Conservation (phyloP, 1,140 invertebrate genomes). For the Drosophila asahinai region DNA sequence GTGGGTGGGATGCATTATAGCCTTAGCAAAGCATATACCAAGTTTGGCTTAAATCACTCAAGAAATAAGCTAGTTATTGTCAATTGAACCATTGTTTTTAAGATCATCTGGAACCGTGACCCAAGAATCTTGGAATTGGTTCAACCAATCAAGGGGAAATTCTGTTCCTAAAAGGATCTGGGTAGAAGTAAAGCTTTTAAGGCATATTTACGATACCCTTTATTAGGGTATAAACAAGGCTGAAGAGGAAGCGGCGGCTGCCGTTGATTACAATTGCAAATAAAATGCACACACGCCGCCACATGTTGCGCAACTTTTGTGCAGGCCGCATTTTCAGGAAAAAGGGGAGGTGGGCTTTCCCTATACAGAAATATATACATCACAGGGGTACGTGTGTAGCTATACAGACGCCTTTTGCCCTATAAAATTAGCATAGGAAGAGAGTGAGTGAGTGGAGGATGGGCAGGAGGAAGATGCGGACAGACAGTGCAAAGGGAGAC, state of each 20-base stretch:
- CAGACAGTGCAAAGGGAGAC: slow-evolving; percentile 35
- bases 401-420: slow-evolving; percentile 49
- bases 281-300: slow-evolving; percentile 62
- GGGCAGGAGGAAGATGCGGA: slow-evolving; percentile 17
- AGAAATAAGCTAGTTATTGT: background rate
- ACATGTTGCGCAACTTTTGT: slow-evolving; percentile 74
- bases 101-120: slow-evolving; percentile 1
- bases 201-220: too few relatives aligned
- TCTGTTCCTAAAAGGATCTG: background rate
- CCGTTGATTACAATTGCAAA: slow-evolving; percentile 78
- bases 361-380: slow-evolving; percentile 15
- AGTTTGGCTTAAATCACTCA: background rate
- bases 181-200: background rate
- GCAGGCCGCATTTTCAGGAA: slow-evolving; percentile 20
- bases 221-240: slow-evolving; percentile 18
- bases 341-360: slow-evolving; percentile 12
- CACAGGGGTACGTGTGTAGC: slow-evolving; percentile 2
- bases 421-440: slow-evolving; percentile 66
- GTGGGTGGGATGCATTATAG: background rate
- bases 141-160: background rate
- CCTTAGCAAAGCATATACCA: background rate
- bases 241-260: slow-evolving; percentile 57
- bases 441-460: background rate
- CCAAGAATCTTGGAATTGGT: background rate
- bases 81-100: background rate